A percentile compares a stretch with the other conserved stretches of the same genome.
Conservation (phyloP, 2,888 invertebrate genomes). For the Congeria kusceri region DNA sequence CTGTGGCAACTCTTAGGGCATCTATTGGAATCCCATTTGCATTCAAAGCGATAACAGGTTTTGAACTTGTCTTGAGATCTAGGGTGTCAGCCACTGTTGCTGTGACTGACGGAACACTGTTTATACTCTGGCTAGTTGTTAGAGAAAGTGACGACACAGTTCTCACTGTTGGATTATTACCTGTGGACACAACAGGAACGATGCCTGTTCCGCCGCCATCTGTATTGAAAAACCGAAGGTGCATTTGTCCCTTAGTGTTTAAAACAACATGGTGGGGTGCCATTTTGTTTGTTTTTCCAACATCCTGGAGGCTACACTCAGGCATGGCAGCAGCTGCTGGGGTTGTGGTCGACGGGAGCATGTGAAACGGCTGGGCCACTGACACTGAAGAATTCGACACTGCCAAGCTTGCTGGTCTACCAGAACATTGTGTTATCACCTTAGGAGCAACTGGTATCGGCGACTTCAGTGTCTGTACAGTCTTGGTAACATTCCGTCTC, state of each 20-base stretch:
- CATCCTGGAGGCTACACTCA: conserved; percentile 10
- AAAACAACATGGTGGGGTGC: conserved; percentile 55
- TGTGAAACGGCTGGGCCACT: neutral
- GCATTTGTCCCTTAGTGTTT: conserved; percentile 68
- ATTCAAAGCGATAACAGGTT: conserved; percentile 38
- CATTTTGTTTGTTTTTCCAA: conserved; percentile 64
- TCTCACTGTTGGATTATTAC: neutral
- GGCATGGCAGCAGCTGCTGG: neutral
- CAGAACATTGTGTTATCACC: conserved; percentile 62
- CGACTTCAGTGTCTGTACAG: conserved; percentile 80
- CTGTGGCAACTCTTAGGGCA: neutral
- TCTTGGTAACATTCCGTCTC: conserved; percentile 79
- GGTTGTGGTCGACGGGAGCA: neutral
- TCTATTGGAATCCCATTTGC: conserved; percentile 29
- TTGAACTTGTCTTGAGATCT: conserved; percentile 5
- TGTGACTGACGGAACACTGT: neutral
- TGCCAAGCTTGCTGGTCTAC: conserved; percentile 39
- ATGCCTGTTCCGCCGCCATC: conserved; percentile 48
- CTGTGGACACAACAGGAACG: neutral
- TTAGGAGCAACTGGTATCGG: conserved; percentile 79
- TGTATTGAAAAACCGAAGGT: conserved; percentile 71
- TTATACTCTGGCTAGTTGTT: neutral
- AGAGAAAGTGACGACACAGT: neutral
- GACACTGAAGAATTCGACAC: conserved; percentile 28
- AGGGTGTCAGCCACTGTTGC: neutral